Evolutionary conservation across 1,140 invertebrate genomes (phyloP), one percentile per base, ranked within the genome.

Genomic region (Drosophila orena): DNA sequence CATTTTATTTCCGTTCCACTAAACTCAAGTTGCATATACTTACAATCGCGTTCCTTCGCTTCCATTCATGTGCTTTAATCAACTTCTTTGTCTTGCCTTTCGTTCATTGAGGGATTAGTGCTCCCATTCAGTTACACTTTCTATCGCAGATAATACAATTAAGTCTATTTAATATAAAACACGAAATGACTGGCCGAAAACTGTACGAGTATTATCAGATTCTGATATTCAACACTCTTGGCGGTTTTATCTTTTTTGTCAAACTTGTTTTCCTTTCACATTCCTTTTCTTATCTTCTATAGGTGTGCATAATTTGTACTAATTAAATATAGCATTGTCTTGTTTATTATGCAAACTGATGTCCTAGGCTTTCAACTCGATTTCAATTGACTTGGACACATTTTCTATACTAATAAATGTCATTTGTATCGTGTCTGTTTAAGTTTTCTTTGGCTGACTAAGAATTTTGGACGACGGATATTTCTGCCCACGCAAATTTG

Each of bases 21-120:
- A 43, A 66, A 60, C 69, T 38, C 49, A 22, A 1, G 14, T 12
- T 68, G 64, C 60, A 68, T 43, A n/a, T 17, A 17, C 17, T 44
- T 66, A 68, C 61, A 66, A 66, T 66, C 64, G 17, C 64, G 5
- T 49, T 65, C 37, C 10, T 27, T 47, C 37, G 27, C 10, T 43
- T 27, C 60, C 60, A 43, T 66, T 53, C 60, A 66, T 60, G 80
- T 84, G 72, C 56, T 76, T 85, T 84, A 80, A 76, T 79, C 77
- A 77, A 30, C 34, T 68, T 66, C 20, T 66, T 46, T 46, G 40
- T 58, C 6, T n/a, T 1, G 61, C 24, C 24, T 42, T 65, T 52
- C 37, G 65, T 68, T 66, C 35, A 66, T 42, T 30, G 14, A 34
- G 7, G 17, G n/a, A 66, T 64, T 40, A 17, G 12, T 40, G 14